Evolutionary conservation across 2,888 invertebrate species (phyloP), one percentile per base, ranked within the genome.

Genomic region (Lochmaea capreae): DNA sequence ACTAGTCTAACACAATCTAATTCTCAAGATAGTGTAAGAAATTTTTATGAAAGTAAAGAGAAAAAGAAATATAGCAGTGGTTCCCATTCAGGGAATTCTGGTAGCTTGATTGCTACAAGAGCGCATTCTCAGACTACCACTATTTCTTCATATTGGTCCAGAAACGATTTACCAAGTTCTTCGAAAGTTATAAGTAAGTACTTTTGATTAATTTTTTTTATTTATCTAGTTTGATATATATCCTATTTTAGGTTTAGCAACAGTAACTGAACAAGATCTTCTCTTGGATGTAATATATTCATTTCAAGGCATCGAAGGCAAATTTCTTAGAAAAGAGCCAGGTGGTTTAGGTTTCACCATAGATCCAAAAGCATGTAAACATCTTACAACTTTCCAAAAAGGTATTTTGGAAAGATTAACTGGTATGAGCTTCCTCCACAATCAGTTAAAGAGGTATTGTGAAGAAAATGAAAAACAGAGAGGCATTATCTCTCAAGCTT

Each of bases 271-370:
- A 70, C 72, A 75, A 76, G 88, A 90, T 65, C 83, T 92, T 65
- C 92, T 95, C 0, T 75, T 78, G 67, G 79, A 79, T 54, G 76
- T 77, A 10, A 74, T 79, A 61, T 92, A 74, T 92, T 95, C 1
- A 1, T 94, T 97, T 77, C 96, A 97, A 84, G 98, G 98, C 4
- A 95, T 98, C 74, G 93, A 95, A 82, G 93, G 96, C 22, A 93
- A 92, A 81, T 90, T 92, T 81, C 88, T 95, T 26, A 91, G 91
- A 77, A 90, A 92, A 81, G 92, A 94, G 84, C 87, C 90, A 0
- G 89, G 90, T 76, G 91, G 91, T 61, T 76, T 85, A 42, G 92
- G 91, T 18, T 92, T 92, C 80, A 90, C 90, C 79, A 86, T 93
- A 57, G 91, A 92, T 82, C 87, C 89, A 1, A 89, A 89, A 81